phyloP scores from a whole-genome alignment of 2,113 vertebrate genomes.

The Onychostruthus taczanowskii region DNA sequence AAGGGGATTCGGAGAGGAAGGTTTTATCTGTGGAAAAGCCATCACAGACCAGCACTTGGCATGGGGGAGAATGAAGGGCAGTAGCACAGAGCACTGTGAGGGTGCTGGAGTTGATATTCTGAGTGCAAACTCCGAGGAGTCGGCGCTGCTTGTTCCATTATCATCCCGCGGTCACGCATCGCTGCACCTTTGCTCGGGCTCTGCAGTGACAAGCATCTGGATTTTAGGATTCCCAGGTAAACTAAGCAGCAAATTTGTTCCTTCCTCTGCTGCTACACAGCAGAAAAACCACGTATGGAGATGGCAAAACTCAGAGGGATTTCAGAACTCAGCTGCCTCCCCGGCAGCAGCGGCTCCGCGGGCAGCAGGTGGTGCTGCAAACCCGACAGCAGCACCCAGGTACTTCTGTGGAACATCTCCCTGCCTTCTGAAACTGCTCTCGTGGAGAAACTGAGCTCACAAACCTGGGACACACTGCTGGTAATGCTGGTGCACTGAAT shows the following conservation, averaged over 20 bases:
- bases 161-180: neutral
- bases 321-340: neutral
- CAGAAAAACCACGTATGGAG: accelerated
- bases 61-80: neutral
- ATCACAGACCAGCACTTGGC: neutral
- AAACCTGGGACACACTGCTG: neutral
- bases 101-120: conserved; percentile 9
- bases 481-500: accelerated
- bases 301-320: neutral
- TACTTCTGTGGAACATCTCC: accelerated
- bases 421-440: neutral
- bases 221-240: neutral
- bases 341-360: neutral
- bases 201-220: neutral
- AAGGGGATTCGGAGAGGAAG: accelerated
- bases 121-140: neutral
- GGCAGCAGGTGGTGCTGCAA: conserved; percentile 46
- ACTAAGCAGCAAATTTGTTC: neutral
- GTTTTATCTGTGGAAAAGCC: neutral
- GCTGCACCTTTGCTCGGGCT: neutral
- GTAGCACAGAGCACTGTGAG: accelerated
- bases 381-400: neutral
- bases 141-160: neutral
- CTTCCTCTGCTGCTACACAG: neutral
- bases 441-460: neutral